phyloP scores from a whole-genome alignment of 1,140 invertebrate species.

The Drosophila albomicans region DNA sequence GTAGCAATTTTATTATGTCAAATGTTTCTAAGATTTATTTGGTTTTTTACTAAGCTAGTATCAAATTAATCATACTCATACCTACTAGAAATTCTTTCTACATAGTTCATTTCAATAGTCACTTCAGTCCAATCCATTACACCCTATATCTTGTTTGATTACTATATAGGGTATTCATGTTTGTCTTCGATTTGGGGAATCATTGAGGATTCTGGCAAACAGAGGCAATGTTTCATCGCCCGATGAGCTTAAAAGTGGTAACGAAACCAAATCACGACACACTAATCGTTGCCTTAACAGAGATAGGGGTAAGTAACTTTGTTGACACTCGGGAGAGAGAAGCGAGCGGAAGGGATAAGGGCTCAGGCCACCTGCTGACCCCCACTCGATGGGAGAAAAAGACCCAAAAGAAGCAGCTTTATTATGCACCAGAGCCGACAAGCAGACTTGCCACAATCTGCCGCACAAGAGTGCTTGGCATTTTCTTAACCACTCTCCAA shows the following conservation, averaged over 20 bases:
- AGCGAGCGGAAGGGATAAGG: constrained; percentile 11
- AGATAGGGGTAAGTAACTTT: constrained; percentile 7
- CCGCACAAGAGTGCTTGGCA: constrained; percentile 70
- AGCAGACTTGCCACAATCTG: constrained; percentile 37
- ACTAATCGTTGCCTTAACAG: constrained; percentile 19
- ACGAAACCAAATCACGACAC: constrained; percentile 17
- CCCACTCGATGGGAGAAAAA: constrained; percentile 17
- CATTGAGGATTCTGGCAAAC: constrained; percentile 18
- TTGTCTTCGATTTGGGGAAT: constrained; percentile 40
- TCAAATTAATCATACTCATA: too few relatives aligned
- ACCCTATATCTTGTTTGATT: not conserved
- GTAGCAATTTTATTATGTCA: too few relatives aligned
- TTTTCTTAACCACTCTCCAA: constrained; percentile 75
- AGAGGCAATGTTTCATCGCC: constrained; percentile 1
- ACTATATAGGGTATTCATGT: constrained; percentile 15
- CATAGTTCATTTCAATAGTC: too few relatives aligned
- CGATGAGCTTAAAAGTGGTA: not conserved
- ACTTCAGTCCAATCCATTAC: not conserved
- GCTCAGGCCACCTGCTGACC: constrained; percentile 39
- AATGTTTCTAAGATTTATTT: too few relatives aligned
- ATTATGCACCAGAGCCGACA: constrained; percentile 64
- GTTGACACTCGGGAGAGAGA: not conserved
- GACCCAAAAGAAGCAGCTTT: constrained; percentile 53
- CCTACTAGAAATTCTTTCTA: too few relatives aligned
- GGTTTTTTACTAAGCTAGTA: too few relatives aligned